A percentile compares a stretch with the other conserved stretches of the same genome.
Conservation (phyloP, 2,113 vertebrate species). For the Tenrec ecaudatus region DNA sequence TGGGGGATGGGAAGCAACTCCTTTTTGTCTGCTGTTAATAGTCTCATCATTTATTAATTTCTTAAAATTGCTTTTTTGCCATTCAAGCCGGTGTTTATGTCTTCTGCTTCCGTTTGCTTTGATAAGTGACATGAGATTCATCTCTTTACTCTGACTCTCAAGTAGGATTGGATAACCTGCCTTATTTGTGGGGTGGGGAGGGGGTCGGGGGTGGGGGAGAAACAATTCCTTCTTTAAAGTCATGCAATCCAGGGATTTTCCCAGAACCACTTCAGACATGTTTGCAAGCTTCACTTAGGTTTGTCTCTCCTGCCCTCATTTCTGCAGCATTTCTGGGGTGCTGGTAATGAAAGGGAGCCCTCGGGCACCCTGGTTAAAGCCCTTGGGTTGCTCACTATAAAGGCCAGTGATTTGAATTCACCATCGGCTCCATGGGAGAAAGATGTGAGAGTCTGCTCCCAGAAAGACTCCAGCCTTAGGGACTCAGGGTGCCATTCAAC, state of each 20-base stretch:
- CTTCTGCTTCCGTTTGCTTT: constrained; percentile 54
- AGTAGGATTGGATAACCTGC: constrained; percentile 65
- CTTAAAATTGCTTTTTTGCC: constrained; percentile 71
- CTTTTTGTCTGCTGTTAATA: constrained; percentile 70
- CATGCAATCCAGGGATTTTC: constrained; percentile 43
- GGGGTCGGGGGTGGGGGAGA: neutral
- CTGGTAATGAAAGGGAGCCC: neutral
- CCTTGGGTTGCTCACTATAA: neutral
- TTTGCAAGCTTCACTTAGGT: constrained; percentile 44
- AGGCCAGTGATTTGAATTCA: neutral
- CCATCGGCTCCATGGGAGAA: neutral
- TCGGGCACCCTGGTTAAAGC: neutral
- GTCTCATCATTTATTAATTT: constrained; percentile 76
- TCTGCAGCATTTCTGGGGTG: neutral
- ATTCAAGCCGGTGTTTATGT: constrained; percentile 63
- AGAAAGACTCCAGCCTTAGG: neutral
- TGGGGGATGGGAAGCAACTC: constrained; percentile 16
- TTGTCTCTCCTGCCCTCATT: neutral
- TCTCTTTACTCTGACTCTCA: constrained; percentile 66
- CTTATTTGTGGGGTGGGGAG: neutral
- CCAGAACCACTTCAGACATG: constrained; percentile 36
- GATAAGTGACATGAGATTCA: constrained; percentile 46
- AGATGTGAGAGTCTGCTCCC: neutral
- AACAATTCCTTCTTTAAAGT: neutral
- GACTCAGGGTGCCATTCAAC: neutral